phyloP scores from a whole-genome alignment of 2,797 vertebrate genomes.

The Chaetodon trifasciatus region DNA sequence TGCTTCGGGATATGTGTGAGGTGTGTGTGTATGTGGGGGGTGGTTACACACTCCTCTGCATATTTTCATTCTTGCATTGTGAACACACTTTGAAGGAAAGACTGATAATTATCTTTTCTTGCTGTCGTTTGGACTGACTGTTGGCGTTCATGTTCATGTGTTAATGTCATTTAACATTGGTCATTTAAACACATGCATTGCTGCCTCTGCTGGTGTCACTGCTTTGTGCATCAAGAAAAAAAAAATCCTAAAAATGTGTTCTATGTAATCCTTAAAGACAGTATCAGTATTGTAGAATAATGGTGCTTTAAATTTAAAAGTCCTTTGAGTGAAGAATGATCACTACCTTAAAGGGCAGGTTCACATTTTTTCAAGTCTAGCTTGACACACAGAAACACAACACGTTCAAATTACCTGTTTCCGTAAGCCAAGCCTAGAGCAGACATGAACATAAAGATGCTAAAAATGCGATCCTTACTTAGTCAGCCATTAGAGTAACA shows the following conservation, averaged over 20 bases:
- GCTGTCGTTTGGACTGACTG: slow-evolving; percentile 16
- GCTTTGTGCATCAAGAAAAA: background rate
- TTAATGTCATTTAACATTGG: slow-evolving; percentile 4
- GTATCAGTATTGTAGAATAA: background rate
- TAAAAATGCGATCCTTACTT: no score
- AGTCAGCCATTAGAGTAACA: background rate
- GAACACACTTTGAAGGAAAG: slow-evolving; percentile 11
- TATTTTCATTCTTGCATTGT: slow-evolving; percentile 37
- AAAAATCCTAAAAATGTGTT: background rate
- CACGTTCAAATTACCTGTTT: background rate
- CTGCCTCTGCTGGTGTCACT: slow-evolving; percentile 6
- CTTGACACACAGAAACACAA: background rate
- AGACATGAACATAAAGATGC: background rate
- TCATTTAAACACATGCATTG: background rate
- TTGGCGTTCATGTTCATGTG: background rate
- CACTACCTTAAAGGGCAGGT: background rate
- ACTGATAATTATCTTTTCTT: slow-evolving; percentile 33
- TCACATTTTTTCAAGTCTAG: background rate
- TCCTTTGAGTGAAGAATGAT: background rate
- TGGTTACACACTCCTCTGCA: slow-evolving; percentile 17
- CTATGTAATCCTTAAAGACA: background rate
- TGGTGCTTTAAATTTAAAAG: background rate
- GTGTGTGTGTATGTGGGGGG: slow-evolving; percentile 38
- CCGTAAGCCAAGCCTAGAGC: background rate
- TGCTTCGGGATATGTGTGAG: slow-evolving; percentile 56